phyloP scores from a whole-genome alignment of 2,888 invertebrate genomes.

The Galeruca laticollis region DNA sequence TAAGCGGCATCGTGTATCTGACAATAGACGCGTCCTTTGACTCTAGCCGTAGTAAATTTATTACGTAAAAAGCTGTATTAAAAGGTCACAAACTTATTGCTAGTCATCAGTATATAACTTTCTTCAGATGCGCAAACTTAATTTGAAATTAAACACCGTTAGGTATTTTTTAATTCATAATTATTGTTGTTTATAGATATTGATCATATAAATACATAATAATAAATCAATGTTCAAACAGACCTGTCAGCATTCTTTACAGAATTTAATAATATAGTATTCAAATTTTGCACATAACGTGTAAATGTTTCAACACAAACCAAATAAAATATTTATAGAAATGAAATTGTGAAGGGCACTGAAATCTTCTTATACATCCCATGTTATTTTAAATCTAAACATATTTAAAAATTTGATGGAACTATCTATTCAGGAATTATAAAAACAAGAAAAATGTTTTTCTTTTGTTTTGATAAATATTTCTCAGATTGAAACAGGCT shows the following conservation, averaged over 20 bases:
- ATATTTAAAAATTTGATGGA: no score
- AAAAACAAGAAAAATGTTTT: no score
- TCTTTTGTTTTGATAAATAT: no score
- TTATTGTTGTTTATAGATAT: neutral
- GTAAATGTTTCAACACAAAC: no score
- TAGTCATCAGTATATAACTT: conserved; percentile 6
- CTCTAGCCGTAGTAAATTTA: neutral
- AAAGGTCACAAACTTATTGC: conserved; percentile 26
- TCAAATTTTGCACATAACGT: no score
- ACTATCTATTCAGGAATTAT: no score
- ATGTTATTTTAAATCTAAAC: no score
- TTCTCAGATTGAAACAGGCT: no score
- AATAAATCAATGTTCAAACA: neutral
- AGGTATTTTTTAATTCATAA: neutral
- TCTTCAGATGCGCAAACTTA: neutral
- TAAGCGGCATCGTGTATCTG: neutral
- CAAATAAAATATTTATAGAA: no score
- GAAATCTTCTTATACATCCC: no score
- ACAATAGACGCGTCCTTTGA: conserved; percentile 19
- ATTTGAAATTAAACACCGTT: neutral
- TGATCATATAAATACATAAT: neutral
- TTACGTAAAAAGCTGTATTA: conserved; percentile 25
- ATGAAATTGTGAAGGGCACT: no score
- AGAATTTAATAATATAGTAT: no score
- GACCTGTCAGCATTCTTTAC: neutral